A percentile compares a stretch with the other conserved stretches of the same genome.
phyloP scores from a whole-genome alignment of 30 jellyfish, hydroid and myxozoan species.

The Phacellophora camtschatica region DNA sequence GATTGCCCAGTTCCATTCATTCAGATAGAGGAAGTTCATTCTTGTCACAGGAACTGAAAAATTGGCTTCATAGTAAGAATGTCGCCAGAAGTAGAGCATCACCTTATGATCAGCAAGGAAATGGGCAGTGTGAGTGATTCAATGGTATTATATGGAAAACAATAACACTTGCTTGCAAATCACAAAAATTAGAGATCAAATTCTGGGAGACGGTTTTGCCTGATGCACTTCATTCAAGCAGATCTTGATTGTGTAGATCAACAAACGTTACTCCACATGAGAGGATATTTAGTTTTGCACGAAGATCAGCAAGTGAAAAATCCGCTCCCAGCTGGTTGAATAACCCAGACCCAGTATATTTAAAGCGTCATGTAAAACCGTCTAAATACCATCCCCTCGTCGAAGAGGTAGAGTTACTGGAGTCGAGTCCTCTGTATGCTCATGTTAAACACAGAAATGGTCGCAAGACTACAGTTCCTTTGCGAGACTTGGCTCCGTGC shows the following conservation, averaged over 20 bases:
- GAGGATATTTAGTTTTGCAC: slow-evolving; percentile 37
- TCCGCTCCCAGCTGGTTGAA: slow-evolving; percentile 39
- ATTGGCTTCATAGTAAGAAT: slow-evolving; percentile 1
- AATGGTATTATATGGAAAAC: slow-evolving; percentile 67
- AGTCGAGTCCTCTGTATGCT: slow-evolving; percentile 29
- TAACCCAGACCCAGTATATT: slow-evolving; percentile 17
- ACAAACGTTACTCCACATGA: slow-evolving; percentile 72
- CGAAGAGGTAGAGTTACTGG: slow-evolving; percentile 42
- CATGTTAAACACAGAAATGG: slow-evolving; percentile 4
- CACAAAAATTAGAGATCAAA: slow-evolving; percentile 5
- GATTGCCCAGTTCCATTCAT: slow-evolving; percentile 67
- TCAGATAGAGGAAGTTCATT: slow-evolving; percentile 76
- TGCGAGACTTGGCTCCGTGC: slow-evolving; percentile 5
- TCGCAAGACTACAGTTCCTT: slow-evolving; percentile 14
- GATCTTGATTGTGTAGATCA: slow-evolving; percentile 54
- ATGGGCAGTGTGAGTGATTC: slow-evolving; percentile 57
- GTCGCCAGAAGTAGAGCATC: slow-evolving; percentile 70
- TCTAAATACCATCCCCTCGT: slow-evolving; percentile 3
- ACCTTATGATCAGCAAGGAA: slow-evolving; percentile 28
- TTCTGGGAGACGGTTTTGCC: slow-evolving; percentile 62
- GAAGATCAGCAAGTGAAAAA: slow-evolving; percentile 33
- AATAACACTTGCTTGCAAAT: slow-evolving; percentile 6
- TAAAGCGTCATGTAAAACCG: neutral
- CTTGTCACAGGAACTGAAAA: slow-evolving; percentile 26
- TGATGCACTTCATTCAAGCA: slow-evolving; percentile 70